phyloP scores from a whole-genome alignment of 2,797 vertebrate species.

The Rhodeus uyekii region DNA sequence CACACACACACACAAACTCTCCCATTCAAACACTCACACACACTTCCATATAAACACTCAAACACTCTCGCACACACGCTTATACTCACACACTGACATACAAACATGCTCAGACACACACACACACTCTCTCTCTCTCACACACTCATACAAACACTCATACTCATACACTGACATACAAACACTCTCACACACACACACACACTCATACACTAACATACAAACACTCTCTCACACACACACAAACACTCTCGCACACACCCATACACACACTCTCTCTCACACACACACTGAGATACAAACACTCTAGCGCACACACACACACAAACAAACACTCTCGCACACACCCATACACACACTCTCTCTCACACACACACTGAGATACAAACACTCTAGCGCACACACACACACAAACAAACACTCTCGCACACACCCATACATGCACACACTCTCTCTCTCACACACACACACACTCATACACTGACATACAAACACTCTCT shows the following conservation, averaged over 20 bases:
- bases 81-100: conserved; percentile 31
- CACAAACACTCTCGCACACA: conserved; percentile 39
- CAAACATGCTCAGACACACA: conserved; percentile 42
- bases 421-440: conserved; percentile 33
- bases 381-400: no score
- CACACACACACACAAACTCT: conserved; percentile 36
- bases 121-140: conserved; percentile 28
- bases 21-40: conserved; percentile 29
- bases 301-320: conserved; percentile 40
- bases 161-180: conserved; percentile 24
- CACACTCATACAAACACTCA: conserved; percentile 44
- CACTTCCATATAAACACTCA: conserved; percentile 1
- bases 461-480: conserved; percentile 40
- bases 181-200: conserved; percentile 43
- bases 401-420: conserved; percentile 39
- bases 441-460: background rate
- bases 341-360: conserved; percentile 36
- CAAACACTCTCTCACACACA: conserved; percentile 34
- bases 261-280: background rate
- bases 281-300: conserved; percentile 39
- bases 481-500: conserved; percentile 42
- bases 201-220: conserved; percentile 33
- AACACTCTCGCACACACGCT: no score
- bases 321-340: conserved; percentile 27
- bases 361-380: no score